phyloP scores from a whole-genome alignment of 2,113 vertebrate genomes.

The Bucco capensis region DNA sequence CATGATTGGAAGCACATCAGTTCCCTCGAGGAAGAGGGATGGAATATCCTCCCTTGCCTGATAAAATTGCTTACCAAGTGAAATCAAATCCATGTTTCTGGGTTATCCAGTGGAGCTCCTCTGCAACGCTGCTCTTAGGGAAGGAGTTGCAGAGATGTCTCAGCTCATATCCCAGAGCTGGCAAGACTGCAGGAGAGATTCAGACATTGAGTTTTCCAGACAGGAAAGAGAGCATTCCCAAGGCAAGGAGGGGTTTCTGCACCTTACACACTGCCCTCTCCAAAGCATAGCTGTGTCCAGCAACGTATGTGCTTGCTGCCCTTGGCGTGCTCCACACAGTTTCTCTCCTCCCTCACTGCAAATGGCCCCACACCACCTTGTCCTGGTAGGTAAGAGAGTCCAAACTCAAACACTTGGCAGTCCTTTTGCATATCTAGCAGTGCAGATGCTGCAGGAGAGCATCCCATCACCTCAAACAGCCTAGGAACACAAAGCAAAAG shows the following conservation, averaged over 20 bases:
- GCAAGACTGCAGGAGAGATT: background rate
- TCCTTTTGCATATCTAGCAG: accelerated
- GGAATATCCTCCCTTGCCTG: background rate
- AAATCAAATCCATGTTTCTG: background rate
- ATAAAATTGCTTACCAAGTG: background rate
- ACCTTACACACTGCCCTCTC: background rate
- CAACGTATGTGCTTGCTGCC: background rate
- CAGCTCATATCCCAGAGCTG: background rate
- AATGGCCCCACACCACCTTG: accelerated
- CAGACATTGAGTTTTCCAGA: background rate
- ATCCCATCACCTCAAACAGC: background rate
- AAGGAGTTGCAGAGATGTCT: background rate
- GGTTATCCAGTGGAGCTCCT: background rate
- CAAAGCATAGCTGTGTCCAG: background rate
- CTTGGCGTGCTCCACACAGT: background rate
- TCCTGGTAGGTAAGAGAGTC: background rate
- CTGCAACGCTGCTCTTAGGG: background rate
- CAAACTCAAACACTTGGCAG: background rate
- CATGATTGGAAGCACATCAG: background rate
- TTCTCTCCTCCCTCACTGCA: background rate
- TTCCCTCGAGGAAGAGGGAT: background rate
- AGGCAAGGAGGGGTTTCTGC: background rate
- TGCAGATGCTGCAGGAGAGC: background rate
- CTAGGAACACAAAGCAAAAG: background rate
- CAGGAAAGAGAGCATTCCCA: background rate